Evolutionary conservation across 2,113 vertebrate genomes (phyloP), one percentile per base, ranked within the genome.

Genomic region (Dipodomys spectabilis): DNA sequence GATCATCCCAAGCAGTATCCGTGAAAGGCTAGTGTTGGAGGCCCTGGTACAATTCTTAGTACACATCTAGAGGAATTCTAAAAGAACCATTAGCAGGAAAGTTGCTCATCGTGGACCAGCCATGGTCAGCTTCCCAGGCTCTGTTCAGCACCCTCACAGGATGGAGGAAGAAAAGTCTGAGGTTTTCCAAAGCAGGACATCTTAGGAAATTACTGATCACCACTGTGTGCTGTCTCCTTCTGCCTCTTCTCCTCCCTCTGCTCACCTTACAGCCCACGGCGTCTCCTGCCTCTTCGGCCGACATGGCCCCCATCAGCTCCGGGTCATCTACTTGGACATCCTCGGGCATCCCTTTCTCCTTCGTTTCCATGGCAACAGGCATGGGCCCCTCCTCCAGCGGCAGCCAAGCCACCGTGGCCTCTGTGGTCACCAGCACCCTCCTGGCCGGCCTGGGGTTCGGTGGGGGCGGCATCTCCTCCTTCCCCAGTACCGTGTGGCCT

Each of bases 281-380:
- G 10, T 99, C 99, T 97, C 99, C 99, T 45, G 99, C 99, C 88
- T 99, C 99, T 75, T 99, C 99, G 0, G 99, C 99, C 0, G 99
- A 99, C 98, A 99, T 99, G 99, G 99, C 99, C 87, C 99, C 99
- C 94, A 99, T 99, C 98, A 99, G 99, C 96, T 99, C 99, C 0
- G 99, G 99, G 49, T 99, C 99, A 39, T 99, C 99, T 45, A 99
- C 99, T 35, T 99, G 99, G 99, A 99, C 99, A 4, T 99, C 99
- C 88, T 99, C 99, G 0, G 99, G 99, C 86, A 99, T 99, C 90
- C 99, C 99, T 44, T 99, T 99, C 98, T 99, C 99, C 27, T 99
- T 99, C 0, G 99, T 99, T 72, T 99, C 99, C 80, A 99, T 99
- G 99, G 99, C 99, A 9, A 99, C 99, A 0, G 99, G 99, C 77